A percentile compares a stretch with the other conserved stretches of the same genome.
Conservation (phyloP, 2,113 vertebrate species). For the Pomatorhinus ruficollis region DNA sequence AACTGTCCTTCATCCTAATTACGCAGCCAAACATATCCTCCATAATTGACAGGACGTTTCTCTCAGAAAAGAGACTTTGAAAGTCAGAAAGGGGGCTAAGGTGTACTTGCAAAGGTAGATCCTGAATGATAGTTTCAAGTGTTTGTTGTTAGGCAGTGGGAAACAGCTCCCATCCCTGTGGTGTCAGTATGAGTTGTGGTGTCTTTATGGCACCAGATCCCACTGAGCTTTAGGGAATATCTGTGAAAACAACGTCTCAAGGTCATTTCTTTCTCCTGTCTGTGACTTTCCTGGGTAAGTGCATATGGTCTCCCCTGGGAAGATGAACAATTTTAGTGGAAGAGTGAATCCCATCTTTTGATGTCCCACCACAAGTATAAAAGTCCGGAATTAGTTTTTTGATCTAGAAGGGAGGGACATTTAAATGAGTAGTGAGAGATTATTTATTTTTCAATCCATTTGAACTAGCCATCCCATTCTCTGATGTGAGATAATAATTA, state of each 20-base stretch:
- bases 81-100: not conserved
- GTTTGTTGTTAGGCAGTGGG: not conserved
- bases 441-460: not conserved
- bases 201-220: not conserved
- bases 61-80: not conserved
- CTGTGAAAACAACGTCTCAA: not conserved
- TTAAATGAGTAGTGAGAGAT: not conserved
- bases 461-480: not conserved
- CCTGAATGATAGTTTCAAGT: not conserved
- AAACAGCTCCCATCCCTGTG: not conserved
- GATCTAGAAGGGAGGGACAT: not conserved
- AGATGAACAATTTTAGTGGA: not conserved
- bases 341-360: not conserved
- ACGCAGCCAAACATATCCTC: not conserved
- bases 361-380: not conserved
- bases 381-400: not conserved
- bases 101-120: not conserved
- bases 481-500: not conserved
- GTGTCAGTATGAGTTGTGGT: not conserved
- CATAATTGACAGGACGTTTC: not conserved
- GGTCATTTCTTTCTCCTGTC: not conserved
- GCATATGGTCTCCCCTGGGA: not conserved
- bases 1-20: conserved; percentile 15
- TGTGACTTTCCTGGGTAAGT: not conserved
- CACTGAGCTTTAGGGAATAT: not conserved